These are phyloP conservation scores for Ericerus pela DNA, from an alignment of 1,140 invertebrate genomes.

Conservation along the genomic window DNA sequence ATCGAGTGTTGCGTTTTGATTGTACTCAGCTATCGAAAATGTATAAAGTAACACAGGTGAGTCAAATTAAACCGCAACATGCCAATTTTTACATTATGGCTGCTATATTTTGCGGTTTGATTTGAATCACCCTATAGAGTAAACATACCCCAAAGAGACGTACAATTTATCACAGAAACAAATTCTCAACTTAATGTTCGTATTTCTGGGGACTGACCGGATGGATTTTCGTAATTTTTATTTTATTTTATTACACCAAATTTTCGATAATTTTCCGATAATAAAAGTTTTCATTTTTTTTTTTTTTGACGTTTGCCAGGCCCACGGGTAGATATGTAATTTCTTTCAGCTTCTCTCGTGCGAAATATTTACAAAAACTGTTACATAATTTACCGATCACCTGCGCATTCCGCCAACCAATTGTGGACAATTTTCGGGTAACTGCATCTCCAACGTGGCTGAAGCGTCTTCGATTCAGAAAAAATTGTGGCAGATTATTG, in stretches of 20 bases:
- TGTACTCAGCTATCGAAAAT: too few relatives aligned
- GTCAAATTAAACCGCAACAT: too few relatives aligned
- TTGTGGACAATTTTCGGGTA: slow-evolving; percentile 49
- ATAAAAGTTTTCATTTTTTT: neutral
- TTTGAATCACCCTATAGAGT: too few relatives aligned
- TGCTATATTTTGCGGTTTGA: too few relatives aligned
- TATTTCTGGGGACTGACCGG: too few relatives aligned
- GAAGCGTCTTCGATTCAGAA: slow-evolving; percentile 35
- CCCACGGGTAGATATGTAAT: neutral
- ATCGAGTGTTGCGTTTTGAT: too few relatives aligned
- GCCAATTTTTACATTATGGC: too few relatives aligned
- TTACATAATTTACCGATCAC: slow-evolving; percentile 13
- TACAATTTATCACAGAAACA: too few relatives aligned
- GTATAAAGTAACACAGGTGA: too few relatives aligned
- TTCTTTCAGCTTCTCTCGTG: neutral
- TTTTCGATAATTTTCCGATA: neutral
- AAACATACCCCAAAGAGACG: too few relatives aligned
- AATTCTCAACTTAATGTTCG: too few relatives aligned
- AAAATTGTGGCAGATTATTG: slow-evolving; percentile 24
- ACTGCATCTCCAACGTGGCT: slow-evolving; percentile 56
- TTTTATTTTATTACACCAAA: neutral
- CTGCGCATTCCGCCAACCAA: slow-evolving; percentile 44
- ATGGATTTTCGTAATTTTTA: too few relatives aligned
- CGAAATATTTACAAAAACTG: slow-evolving; percentile 3
- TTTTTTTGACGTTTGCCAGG: neutral